Evolutionary conservation across 2,797 vertebrate genomes (phyloP).

Genomic region (Knipowitschia caucasica): DNA sequence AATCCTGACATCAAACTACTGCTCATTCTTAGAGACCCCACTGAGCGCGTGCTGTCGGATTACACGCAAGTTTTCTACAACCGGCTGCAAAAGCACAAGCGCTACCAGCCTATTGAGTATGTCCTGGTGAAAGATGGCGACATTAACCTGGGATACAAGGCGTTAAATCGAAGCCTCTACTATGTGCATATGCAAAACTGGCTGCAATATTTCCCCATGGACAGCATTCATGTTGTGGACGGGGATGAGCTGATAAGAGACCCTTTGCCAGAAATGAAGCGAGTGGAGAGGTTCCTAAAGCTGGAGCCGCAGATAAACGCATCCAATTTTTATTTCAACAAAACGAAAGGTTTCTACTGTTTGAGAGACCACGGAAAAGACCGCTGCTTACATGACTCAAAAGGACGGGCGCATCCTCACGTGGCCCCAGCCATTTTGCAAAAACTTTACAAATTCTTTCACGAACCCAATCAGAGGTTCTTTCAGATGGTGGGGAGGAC

Average conservation of each 20-base stretch:
- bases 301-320: constrained; percentile 88
- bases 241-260: constrained; percentile 89
- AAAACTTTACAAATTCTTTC: constrained; percentile 89
- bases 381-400: constrained; percentile 93
- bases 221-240: constrained; percentile 88
- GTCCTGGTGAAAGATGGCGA: constrained; percentile 84
- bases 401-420: constrained; percentile 88
- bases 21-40: constrained; percentile 93
- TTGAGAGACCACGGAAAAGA: constrained; percentile 86
- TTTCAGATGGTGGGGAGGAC: constrained; percentile 91
- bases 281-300: constrained; percentile 87
- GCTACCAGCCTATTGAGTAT: constrained; percentile 85
- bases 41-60: constrained; percentile 92
- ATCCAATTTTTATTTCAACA: constrained; percentile 97
- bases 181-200: constrained; percentile 90
- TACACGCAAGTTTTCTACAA: constrained; percentile 98
- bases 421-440: constrained; percentile 81
- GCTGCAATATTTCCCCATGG: constrained; percentile 86
- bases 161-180: constrained; percentile 93
- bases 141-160: constrained; percentile 92
- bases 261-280: constrained; percentile 90
- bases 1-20: constrained; percentile 85
- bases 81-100: constrained; percentile 91
- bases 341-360: constrained; percentile 96
- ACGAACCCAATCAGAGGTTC: constrained; percentile 91